A percentile compares a stretch with the other conserved stretches of the same genome.
These are phyloP conservation scores for Phalacrocorax aristotelis DNA, from an alignment of 2,113 vertebrate species.

Conservation along the genomic window DNA sequence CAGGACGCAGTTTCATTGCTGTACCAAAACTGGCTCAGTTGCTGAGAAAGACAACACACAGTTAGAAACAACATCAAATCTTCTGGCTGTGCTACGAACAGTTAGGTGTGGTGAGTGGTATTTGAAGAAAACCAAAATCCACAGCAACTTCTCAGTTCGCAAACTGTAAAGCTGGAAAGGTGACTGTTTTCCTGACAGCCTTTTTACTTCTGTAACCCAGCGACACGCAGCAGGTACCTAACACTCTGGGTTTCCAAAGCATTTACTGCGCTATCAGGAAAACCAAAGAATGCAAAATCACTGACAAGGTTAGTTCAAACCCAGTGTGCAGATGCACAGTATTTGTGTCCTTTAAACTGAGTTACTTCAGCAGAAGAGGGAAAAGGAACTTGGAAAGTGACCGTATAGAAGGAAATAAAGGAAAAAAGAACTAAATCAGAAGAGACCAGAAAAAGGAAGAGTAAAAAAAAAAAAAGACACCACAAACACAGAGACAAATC, in stretches of 20 bases:
- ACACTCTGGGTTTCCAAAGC: background rate
- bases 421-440: background rate
- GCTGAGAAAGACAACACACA: conserved; percentile 57
- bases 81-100: background rate
- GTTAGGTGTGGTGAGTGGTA: background rate
- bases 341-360: background rate
- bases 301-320: background rate
- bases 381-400: background rate
- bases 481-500: background rate
- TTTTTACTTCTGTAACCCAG: background rate
- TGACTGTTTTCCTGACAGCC: background rate
- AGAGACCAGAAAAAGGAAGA: background rate
- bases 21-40: conserved; percentile 98
- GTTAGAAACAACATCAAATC: background rate
- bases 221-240: background rate
- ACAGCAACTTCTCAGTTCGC: background rate
- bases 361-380: background rate
- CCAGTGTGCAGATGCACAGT: background rate
- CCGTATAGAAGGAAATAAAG: background rate
- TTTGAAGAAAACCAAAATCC: background rate
- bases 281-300: background rate
- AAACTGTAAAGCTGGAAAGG: background rate
- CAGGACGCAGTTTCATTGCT: conserved; percentile 82
- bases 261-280: background rate
- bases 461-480: background rate